Percentiles rank a stretch among this genome's conserved stretches.
Evolutionary conservation across 2,888 invertebrate genomes (phyloP).

Genomic region (Eilema caniola): DNA sequence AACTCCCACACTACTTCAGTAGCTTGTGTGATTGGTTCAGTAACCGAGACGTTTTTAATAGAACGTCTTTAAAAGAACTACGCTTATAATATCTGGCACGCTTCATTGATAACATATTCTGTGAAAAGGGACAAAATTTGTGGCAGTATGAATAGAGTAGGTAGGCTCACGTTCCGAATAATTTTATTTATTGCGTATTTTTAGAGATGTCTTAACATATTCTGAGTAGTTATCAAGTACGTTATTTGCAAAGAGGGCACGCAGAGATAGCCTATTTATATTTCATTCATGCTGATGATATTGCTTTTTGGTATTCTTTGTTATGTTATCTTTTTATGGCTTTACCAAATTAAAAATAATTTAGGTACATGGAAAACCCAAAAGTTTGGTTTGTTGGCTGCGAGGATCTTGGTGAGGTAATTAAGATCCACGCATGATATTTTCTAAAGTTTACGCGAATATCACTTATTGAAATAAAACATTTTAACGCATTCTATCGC

Average conservation of each 20-base stretch:
- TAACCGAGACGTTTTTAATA: background rate
- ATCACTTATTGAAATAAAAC: too few relatives aligned
- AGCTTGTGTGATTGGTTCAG: too few relatives aligned
- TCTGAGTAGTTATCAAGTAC: background rate
- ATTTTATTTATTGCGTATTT: background rate
- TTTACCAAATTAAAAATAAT: too few relatives aligned
- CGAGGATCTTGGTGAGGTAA: too few relatives aligned
- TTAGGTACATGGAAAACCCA: too few relatives aligned
- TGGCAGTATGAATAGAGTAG: background rate
- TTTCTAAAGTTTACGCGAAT: too few relatives aligned
- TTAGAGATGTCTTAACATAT: background rate
- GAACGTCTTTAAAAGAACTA: background rate
- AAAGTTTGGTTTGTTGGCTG: too few relatives aligned
- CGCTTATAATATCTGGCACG: background rate
- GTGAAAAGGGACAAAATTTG: slow-evolving; percentile 2
- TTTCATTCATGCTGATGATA: background rate
- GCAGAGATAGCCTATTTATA: background rate
- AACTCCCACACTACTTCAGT: background rate
- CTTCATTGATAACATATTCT: background rate
- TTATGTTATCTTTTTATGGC: too few relatives aligned
- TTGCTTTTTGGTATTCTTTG: too few relatives aligned
- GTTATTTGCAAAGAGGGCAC: background rate
- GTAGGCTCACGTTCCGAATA: background rate
- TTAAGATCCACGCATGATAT: too few relatives aligned
- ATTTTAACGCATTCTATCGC: too few relatives aligned